phyloP scores from a whole-genome alignment of 2,888 invertebrate genomes.

The Icerya purchasi region DNA sequence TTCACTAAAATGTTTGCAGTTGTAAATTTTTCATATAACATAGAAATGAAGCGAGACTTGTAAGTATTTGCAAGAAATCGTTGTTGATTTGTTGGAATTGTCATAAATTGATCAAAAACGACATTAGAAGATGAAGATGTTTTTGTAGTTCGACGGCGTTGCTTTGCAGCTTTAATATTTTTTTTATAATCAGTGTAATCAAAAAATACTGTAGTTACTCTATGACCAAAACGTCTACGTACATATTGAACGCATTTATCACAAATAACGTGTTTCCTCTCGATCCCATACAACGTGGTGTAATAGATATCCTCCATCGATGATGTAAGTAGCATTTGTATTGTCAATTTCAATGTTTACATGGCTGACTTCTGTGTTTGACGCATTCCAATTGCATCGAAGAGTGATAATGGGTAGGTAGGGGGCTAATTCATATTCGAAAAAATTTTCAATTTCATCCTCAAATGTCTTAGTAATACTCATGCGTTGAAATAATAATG shows the following conservation, averaged over 20 bases:
- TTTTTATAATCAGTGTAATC: not conserved
- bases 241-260: not conserved
- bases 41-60: not conserved
- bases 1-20: not conserved
- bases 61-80: not conserved
- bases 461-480: constrained; percentile 18
- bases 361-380: constrained; percentile 16
- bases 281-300: constrained; percentile 3
- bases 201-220: not conserved
- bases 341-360: constrained; percentile 2
- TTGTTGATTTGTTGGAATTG: not conserved
- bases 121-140: not conserved
- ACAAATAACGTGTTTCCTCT: constrained; percentile 3
- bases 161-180: not conserved
- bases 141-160: not conserved
- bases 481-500: constrained; percentile 10
- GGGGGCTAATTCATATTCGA: constrained; percentile 17
- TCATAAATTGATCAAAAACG: not conserved
- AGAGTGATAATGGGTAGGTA: constrained; percentile 17
- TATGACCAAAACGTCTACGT: not conserved
- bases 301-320: constrained; percentile 20
- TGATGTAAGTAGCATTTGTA: constrained; percentile 13
- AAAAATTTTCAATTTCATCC: constrained; percentile 17
- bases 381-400: constrained; percentile 17
- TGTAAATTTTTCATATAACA: not conserved